phyloP scores from a whole-genome alignment of 2,888 invertebrate species.

The Aphodius sticticus region DNA sequence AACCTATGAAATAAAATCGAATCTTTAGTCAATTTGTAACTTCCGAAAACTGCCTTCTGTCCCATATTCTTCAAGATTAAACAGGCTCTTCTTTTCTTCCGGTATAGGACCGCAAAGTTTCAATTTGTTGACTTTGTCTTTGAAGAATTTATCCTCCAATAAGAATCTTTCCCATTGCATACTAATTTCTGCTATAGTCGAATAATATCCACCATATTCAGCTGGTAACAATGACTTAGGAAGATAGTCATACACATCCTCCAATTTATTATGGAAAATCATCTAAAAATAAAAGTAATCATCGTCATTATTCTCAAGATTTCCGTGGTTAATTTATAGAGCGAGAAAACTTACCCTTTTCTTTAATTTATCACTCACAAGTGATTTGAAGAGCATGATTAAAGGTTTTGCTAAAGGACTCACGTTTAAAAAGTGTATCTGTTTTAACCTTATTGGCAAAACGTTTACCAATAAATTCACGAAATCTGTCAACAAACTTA shows the following conservation, averaged over 20 bases:
- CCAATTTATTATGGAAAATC: background rate
- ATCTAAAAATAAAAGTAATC: background rate
- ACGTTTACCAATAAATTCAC: background rate
- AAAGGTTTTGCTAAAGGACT: background rate
- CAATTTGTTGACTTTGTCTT: background rate
- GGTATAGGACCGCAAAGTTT: background rate
- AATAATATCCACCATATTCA: background rate
- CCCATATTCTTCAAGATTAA: background rate
- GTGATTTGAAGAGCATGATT: background rate
- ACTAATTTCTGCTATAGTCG: background rate
- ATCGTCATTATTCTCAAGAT: background rate
- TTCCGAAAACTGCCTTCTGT: slow-evolving; percentile 5
- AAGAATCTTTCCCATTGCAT: background rate
- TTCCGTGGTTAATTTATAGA: too few species aligned
- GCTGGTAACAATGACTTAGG: background rate
- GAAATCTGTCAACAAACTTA: background rate
- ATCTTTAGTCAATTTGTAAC: background rate
- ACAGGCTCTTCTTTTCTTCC: background rate
- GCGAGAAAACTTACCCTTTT: background rate
- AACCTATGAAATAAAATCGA: too few species aligned
- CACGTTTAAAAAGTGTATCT: background rate
- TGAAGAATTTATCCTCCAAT: background rate
- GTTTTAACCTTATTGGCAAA: background rate
- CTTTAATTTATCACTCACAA: background rate
- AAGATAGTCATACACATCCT: background rate